A percentile compares a stretch with the other conserved stretches of the same genome.
Evolutionary conservation across 1,140 invertebrate genomes (phyloP).

Genomic region (Steinernema khuongi): DNA sequence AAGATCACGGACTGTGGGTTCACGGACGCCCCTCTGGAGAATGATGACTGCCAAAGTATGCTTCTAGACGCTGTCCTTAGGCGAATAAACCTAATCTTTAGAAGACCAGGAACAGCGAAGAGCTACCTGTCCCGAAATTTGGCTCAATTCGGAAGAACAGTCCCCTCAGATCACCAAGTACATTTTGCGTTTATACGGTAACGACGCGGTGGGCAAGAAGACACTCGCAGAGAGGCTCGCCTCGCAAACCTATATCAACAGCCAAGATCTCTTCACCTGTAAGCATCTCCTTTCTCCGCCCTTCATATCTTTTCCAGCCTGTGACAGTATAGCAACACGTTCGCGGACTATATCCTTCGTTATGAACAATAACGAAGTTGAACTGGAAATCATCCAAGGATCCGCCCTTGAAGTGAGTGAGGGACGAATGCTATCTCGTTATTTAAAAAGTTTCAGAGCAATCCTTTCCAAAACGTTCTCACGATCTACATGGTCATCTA

Average conservation of each 20-base stretch:
- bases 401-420: conserved; percentile 26
- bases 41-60: neutral
- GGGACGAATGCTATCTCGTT: neutral
- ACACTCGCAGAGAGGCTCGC: conserved; percentile 34
- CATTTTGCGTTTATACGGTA: conserved; percentile 37
- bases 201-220: conserved; percentile 42
- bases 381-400: conserved; percentile 46
- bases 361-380: conserved; percentile 46
- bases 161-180: conserved; percentile 19
- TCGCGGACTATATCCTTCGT: conserved; percentile 40
- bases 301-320: conserved; percentile 18
- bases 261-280: neutral
- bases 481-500: conserved; percentile 43
- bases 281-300: conserved; percentile 14
- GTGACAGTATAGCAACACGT: conserved; percentile 29
- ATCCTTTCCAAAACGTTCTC: conserved; percentile 33
- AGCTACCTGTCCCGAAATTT: conserved; percentile 48
- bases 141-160: conserved; percentile 36
- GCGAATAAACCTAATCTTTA: conserved; percentile 25
- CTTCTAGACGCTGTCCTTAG: conserved; percentile 13
- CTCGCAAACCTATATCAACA: conserved; percentile 22
- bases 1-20: conserved; percentile 38
- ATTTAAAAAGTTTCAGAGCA: conserved; percentile 21
- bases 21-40: neutral
- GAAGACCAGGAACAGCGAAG: conserved; percentile 36